Conservation (phyloP, 2,113 vertebrate genomes). For the Oxyura jamaicensis region DNA sequence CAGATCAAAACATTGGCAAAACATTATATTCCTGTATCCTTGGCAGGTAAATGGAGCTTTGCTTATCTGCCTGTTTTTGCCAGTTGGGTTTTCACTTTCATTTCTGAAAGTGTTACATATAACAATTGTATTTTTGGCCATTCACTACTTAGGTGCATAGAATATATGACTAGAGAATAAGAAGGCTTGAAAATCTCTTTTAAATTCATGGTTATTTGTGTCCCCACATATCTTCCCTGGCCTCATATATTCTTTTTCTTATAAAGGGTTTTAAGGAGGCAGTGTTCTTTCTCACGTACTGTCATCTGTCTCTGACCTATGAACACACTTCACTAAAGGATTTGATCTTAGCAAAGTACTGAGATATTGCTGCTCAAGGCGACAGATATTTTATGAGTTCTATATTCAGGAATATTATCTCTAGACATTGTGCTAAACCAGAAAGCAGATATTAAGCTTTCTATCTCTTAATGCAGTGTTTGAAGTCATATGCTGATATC, state of each 20-base stretch:
- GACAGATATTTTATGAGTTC: slow-evolving; percentile 18
- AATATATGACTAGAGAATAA: not conserved
- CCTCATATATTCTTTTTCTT: slow-evolving; percentile 14
- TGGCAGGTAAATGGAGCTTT: not conserved
- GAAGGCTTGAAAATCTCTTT: not conserved
- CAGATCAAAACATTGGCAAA: not conserved
- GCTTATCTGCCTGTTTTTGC: not conserved
- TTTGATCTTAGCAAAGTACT: slow-evolving; percentile 19
- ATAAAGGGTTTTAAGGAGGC: not conserved
- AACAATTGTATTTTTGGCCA: not conserved
- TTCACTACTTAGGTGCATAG: not conserved
- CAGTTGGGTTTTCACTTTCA: not conserved
- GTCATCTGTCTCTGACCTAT: slow-evolving; percentile 25
- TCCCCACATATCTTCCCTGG: not conserved
- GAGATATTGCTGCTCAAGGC: slow-evolving; percentile 51
- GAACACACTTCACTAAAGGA: slow-evolving; percentile 27
- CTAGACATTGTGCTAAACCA: slow-evolving; percentile 29
- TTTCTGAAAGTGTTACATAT: not conserved
- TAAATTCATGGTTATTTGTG: not conserved
- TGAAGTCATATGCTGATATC: slow-evolving; percentile 65
- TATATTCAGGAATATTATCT: slow-evolving; percentile 53
- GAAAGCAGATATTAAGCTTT: slow-evolving; percentile 52
- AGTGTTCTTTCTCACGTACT: not conserved
- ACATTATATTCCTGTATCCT: not conserved
- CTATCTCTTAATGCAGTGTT: slow-evolving; percentile 45